Conservation (phyloP, 2,888 invertebrate genomes). For the Acrobasis consociella region DNA sequence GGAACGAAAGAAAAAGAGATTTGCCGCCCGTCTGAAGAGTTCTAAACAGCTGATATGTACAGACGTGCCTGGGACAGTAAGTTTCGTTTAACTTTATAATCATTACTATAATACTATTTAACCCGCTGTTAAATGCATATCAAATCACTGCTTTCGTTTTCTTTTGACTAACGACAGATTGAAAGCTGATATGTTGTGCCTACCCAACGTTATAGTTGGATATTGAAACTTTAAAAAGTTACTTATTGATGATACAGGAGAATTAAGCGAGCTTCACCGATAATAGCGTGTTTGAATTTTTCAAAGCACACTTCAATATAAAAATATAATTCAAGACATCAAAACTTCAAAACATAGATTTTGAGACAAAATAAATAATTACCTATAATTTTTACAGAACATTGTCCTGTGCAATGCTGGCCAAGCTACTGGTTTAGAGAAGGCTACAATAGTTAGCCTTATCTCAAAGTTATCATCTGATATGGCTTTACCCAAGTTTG, state of each 20-base stretch:
- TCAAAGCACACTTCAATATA: too few relatives aligned
- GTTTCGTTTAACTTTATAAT: slow-evolving; percentile 29
- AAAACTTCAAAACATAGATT: slow-evolving; percentile 7
- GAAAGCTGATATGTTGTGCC: too few relatives aligned
- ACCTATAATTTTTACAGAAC: slow-evolving; percentile 76
- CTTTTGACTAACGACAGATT: too few relatives aligned
- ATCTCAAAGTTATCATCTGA: slow-evolving; percentile 76
- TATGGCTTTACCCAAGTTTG: slow-evolving; percentile 83
- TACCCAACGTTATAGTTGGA: too few relatives aligned
- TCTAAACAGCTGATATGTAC: slow-evolving; percentile 59
- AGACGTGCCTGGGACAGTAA: slow-evolving; percentile 53
- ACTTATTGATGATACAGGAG: too few relatives aligned
- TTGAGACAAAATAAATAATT: background rate
- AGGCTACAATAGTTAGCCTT: slow-evolving; percentile 84
- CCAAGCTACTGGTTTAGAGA: slow-evolving; percentile 89
- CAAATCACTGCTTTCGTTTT: too few relatives aligned
- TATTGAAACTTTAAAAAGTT: too few relatives aligned
- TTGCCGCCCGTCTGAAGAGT: slow-evolving; percentile 61
- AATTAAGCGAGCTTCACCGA: too few relatives aligned
- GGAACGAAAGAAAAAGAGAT: slow-evolving; percentile 64
- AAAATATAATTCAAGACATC: background rate
- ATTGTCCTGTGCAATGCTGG: slow-evolving; percentile 94
- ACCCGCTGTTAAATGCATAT: too few relatives aligned
- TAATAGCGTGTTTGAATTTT: too few relatives aligned
- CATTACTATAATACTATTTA: background rate